phyloP scores from a whole-genome alignment of 2,888 invertebrate species.

The Chaitophorus viminalis region DNA sequence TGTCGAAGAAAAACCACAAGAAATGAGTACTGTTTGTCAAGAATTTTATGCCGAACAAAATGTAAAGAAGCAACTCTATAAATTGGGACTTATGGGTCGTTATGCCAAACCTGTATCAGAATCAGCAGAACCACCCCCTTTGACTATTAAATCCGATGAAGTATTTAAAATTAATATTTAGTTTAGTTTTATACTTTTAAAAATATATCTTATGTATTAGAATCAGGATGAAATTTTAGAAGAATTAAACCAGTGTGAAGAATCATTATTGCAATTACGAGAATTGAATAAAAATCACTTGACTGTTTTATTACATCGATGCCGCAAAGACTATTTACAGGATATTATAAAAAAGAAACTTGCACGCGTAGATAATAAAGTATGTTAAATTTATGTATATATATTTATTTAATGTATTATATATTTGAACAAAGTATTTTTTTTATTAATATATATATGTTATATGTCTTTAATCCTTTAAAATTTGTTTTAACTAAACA shows the following conservation, averaged over 20 bases:
- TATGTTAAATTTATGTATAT: conserved; percentile 64
- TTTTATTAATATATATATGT: too few relatives aligned
- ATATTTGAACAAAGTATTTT: too few relatives aligned
- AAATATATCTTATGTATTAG: conserved; percentile 64
- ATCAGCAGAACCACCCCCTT: not conserved
- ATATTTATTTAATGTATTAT: too few relatives aligned
- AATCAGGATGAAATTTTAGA: conserved; percentile 88
- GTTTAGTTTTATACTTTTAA: not conserved
- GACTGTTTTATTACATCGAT: conserved; percentile 75
- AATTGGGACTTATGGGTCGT: conserved; percentile 33
- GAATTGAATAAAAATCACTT: conserved; percentile 83
- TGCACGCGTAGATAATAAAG: conserved; percentile 77
- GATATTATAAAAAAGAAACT: conserved; percentile 82
- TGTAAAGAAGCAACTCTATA: conserved; percentile 47
- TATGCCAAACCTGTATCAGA: conserved; percentile 3
- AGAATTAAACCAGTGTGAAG: conserved; percentile 88
- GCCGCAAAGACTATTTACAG: conserved; percentile 82
- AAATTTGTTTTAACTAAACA: too few relatives aligned
- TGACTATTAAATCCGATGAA: not conserved
- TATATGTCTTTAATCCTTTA: too few relatives aligned
- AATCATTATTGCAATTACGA: conserved; percentile 80
- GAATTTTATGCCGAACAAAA: conserved; percentile 54
- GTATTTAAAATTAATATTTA: conserved; percentile 38
- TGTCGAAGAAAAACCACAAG: conserved; percentile 43
- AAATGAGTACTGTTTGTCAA: conserved; percentile 44